Evolutionary conservation across 2,113 vertebrate species (phyloP).

Genomic region (Alligator sinensis): DNA sequence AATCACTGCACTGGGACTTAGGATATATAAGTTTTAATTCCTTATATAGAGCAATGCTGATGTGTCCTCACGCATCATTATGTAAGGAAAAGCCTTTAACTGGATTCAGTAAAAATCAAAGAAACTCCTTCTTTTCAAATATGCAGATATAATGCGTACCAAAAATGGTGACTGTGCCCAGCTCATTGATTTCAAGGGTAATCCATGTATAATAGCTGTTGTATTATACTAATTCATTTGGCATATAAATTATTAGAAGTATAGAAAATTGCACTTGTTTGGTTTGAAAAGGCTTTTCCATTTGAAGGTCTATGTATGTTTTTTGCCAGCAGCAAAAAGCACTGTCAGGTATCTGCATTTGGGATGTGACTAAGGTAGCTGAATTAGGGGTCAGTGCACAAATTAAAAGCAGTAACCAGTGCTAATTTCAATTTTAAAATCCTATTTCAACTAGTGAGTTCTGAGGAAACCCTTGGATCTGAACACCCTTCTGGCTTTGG

Average conservation of each 20-base stretch:
- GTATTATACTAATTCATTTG: not conserved
- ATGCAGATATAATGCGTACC: not conserved
- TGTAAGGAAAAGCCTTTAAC: not conserved
- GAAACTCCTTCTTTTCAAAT: not conserved
- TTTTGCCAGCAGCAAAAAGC: not conserved
- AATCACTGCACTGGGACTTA: constrained; percentile 11
- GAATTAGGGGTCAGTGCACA: not conserved
- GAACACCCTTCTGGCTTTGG: not conserved
- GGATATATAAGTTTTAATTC: constrained; percentile 23
- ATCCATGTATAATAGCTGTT: not conserved
- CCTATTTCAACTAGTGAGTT: not conserved
- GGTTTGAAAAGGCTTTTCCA: not conserved
- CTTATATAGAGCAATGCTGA: not conserved
- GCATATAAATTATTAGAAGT: not conserved
- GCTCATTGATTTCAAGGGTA: not conserved
- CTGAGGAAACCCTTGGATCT: not conserved
- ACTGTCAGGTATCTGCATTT: not conserved
- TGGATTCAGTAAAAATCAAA: constrained; percentile 2
- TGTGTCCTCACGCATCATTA: not conserved
- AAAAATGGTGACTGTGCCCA: not conserved
- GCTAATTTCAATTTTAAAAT: not conserved
- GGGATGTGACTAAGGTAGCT: not conserved
- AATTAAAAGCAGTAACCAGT: not conserved
- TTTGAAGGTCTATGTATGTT: not conserved
- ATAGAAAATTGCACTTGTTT: not conserved